Percentiles rank a stretch among this genome's conserved stretches.
Evolutionary conservation across 2,888 invertebrate genomes (phyloP).

Genomic region (Hartigia nigra): DNA sequence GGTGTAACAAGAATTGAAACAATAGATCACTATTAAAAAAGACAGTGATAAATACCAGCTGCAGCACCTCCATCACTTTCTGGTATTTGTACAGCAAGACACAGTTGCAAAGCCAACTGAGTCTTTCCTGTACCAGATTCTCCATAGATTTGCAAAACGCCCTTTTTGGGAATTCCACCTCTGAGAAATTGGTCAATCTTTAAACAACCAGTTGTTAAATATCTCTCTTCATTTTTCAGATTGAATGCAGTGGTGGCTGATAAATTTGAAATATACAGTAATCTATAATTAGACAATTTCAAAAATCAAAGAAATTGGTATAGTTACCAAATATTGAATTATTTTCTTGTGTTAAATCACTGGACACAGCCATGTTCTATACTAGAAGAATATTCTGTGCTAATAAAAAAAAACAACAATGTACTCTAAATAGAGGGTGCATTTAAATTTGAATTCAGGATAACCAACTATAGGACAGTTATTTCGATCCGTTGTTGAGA

Average conservation of each 20-base stretch:
- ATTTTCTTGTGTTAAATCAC: neutral
- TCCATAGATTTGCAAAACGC: conserved; percentile 84
- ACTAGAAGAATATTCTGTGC: neutral
- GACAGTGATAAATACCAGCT: conserved; percentile 59
- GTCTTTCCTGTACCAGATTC: conserved; percentile 86
- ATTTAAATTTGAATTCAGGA: neutral
- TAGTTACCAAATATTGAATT: neutral
- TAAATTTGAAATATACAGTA: neutral
- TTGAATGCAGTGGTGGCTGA: conserved; percentile 26
- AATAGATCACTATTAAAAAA: neutral
- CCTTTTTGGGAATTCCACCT: conserved; percentile 77
- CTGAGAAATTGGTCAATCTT: conserved; percentile 71
- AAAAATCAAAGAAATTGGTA: neutral
- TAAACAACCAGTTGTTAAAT: conserved; percentile 69
- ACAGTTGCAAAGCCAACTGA: conserved; percentile 80
- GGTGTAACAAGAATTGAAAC: neutral
- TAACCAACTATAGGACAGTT: neutral
- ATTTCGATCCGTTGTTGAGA: neutral
- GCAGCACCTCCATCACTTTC: conserved; percentile 68
- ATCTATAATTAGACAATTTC: neutral
- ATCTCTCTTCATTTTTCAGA: conserved; percentile 39
- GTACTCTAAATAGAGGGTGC: neutral
- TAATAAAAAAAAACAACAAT: neutral
- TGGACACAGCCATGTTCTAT: neutral
- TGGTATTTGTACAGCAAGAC: conserved; percentile 74